These are phyloP conservation scores for Paedocypris sp. DNA, from an alignment of 2,113 vertebrate genomes.

Conservation along the genomic window DNA sequence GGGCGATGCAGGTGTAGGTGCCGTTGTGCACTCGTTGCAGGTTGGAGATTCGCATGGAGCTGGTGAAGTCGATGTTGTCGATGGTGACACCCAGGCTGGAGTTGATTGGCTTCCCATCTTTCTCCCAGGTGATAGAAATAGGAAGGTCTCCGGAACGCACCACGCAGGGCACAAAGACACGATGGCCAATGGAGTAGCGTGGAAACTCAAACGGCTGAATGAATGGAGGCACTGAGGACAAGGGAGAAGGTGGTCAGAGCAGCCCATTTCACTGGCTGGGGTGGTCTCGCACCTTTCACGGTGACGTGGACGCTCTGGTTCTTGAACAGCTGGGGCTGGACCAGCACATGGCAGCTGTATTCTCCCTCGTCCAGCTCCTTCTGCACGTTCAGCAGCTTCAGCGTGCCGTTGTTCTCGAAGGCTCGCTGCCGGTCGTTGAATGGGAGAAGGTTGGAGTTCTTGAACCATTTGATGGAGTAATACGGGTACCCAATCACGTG, in stretches of 20 bases:
- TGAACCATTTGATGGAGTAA: conserved; percentile 99
- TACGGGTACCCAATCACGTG: conserved; percentile 95
- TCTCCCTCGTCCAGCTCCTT: conserved; percentile 86
- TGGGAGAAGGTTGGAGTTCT: conserved; percentile 91
- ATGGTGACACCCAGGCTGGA: conserved; percentile 91
- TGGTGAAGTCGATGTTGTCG: conserved; percentile 97
- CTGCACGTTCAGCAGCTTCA: conserved; percentile 92
- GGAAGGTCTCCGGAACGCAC: conserved; percentile 94
- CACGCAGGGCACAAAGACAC: conserved; percentile 94
- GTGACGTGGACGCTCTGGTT: conserved; percentile 88
- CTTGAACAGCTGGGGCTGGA: conserved; percentile 72
- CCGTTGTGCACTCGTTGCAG: conserved; percentile 93
- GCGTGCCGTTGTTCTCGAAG: conserved; percentile 91
- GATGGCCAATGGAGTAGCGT: conserved; percentile 88
- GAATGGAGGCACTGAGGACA: conserved; percentile 80
- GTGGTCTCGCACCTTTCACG: conserved; percentile 74
- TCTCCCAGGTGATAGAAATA: conserved; percentile 98
- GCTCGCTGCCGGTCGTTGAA: conserved; percentile 96
- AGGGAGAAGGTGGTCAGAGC: neutral
- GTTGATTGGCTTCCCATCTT: conserved; percentile 85
- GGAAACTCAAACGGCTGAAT: conserved; percentile 97
- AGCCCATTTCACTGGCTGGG: conserved; percentile 61
- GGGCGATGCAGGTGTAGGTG: conserved; percentile 92
- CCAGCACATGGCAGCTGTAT: conserved; percentile 90
- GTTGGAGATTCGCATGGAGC: conserved; percentile 91